A percentile compares a stretch with the other conserved stretches of the same genome.
Conservation (phyloP, 2,113 vertebrate species). For the Opisthocomus hoazin region DNA sequence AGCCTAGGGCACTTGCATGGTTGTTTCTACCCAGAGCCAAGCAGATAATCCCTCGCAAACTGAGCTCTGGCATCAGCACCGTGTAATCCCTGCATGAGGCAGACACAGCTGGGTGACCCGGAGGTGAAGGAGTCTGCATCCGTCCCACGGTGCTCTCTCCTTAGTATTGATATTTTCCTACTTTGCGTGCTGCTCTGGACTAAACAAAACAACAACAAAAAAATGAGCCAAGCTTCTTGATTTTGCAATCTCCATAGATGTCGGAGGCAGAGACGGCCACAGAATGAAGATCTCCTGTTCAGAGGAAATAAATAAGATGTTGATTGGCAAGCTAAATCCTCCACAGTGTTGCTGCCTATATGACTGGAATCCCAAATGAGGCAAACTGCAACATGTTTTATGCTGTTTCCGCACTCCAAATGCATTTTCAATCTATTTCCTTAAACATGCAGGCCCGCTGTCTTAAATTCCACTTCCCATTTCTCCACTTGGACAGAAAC, state of each 20-base stretch:
- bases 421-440: background rate
- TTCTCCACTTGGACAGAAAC: background rate
- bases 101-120: background rate
- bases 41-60: background rate
- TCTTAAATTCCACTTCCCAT: background rate
- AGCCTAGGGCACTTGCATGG: background rate
- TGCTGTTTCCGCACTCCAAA: background rate
- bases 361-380: slow-evolving; percentile 46
- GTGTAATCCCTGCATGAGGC: fast-evolving
- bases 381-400: background rate
- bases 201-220: background rate
- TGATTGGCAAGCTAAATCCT: slow-evolving; percentile 56
- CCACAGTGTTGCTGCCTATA: background rate
- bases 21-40: background rate
- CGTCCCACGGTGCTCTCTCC: background rate
- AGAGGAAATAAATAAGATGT: slow-evolving; percentile 47
- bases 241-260: background rate
- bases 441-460: background rate
- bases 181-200: background rate
- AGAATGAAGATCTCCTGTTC: slow-evolving; percentile 23
- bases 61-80: background rate
- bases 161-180: background rate
- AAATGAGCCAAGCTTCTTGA: background rate
- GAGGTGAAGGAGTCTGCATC: background rate
- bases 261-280: background rate